phyloP scores from a whole-genome alignment of 2,797 vertebrate species.

The Astyanax mexicanus region DNA sequence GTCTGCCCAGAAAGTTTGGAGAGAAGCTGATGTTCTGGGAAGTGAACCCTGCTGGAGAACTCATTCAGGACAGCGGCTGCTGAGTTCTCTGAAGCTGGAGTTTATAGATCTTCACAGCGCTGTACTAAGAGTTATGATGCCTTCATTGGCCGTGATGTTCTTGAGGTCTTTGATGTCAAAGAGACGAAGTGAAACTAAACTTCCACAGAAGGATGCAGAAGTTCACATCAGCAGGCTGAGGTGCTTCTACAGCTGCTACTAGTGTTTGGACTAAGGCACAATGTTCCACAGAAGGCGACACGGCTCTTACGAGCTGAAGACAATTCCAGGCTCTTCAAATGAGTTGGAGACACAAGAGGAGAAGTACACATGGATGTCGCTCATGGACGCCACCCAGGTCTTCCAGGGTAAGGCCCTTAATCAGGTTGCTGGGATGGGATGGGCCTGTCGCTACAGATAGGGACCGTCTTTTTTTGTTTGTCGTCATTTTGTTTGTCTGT shows the following conservation, averaged over 20 bases:
- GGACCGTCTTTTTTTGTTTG: neutral
- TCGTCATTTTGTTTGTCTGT: neutral
- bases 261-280: slow-evolving; percentile 19
- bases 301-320: slow-evolving; percentile 89
- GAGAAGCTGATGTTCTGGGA: slow-evolving; percentile 41
- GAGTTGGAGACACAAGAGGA: slow-evolving; percentile 78
- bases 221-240: neutral
- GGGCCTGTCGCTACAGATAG: neutral
- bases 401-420: slow-evolving; percentile 83
- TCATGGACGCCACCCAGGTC: slow-evolving; percentile 84
- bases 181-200: neutral
- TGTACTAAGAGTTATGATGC: neutral
- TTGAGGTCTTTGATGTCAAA: slow-evolving; percentile 5
- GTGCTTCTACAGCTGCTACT: slow-evolving; percentile 16
- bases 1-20: slow-evolving; percentile 46
- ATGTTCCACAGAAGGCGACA: slow-evolving; percentile 96
- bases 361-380: slow-evolving; percentile 89
- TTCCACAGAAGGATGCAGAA: neutral
- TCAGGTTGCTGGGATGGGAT: neutral
- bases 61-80: slow-evolving; percentile 21
- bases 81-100: neutral
- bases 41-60: slow-evolving; percentile 23
- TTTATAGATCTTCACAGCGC: neutral
- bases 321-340: slow-evolving; percentile 72
- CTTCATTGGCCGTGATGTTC: slow-evolving; percentile 1